Percentiles rank a stretch among this genome's conserved stretches.
Conservation (phyloP, 2,113 vertebrate genomes). For the Tychaedon coryphoeus region DNA sequence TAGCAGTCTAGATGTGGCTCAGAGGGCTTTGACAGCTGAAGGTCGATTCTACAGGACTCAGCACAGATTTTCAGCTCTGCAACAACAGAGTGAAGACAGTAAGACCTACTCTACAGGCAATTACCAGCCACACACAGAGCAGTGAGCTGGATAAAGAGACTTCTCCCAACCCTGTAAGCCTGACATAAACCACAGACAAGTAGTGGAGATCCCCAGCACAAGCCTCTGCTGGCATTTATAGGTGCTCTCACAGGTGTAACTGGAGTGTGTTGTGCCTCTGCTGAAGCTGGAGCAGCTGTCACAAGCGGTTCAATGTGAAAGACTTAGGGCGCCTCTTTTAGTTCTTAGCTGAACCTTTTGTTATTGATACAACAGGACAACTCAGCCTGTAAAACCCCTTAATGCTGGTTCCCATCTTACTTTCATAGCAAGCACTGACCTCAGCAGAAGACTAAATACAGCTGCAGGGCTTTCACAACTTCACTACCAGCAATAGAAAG, state of each 20-base stretch:
- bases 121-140: background rate
- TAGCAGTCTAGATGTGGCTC: fast-evolving
- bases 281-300: background rate
- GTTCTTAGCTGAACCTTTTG: background rate
- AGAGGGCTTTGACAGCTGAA: background rate
- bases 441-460: background rate
- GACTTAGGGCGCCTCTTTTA: background rate
- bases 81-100: background rate
- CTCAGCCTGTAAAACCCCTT: background rate
- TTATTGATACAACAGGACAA: background rate
- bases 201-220: background rate
- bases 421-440: background rate
- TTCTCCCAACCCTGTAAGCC: background rate
- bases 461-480: background rate
- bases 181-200: background rate
- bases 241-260: background rate
- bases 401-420: background rate
- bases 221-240: background rate
- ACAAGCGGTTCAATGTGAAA: background rate
- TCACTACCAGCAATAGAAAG: background rate
- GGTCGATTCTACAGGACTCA: fast-evolving
- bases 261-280: background rate
- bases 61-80: background rate
- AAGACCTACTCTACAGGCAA: background rate
- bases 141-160: background rate